Percentiles rank a stretch among this genome's conserved stretches.
Conservation (phyloP, 2,113 vertebrate genomes). For the Garra rufa region DNA sequence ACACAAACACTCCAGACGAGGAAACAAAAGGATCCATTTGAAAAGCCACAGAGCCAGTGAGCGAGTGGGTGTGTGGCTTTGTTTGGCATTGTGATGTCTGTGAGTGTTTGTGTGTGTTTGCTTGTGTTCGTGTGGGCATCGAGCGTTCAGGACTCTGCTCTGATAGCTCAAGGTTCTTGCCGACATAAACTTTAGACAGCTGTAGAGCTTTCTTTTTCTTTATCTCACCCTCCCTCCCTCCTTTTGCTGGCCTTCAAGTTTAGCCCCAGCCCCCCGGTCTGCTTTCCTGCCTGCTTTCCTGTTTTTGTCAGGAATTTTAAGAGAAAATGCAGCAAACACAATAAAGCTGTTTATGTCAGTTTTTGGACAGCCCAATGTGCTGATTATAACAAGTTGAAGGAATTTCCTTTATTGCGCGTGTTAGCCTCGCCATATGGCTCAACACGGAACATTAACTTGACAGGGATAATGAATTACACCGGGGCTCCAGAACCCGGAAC, state of each 20-base stretch:
- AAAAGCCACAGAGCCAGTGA: slow-evolving; percentile 54
- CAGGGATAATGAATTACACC: slow-evolving; percentile 90
- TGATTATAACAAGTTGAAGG: slow-evolving; percentile 90
- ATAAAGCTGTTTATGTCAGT: slow-evolving; percentile 87
- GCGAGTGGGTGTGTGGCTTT: slow-evolving; percentile 52
- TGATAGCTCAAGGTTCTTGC: slow-evolving; percentile 54
- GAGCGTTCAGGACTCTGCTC: slow-evolving; percentile 41
- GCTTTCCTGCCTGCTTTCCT: slow-evolving; percentile 78
- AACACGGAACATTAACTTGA: slow-evolving; percentile 93
- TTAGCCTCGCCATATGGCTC: slow-evolving; percentile 88
- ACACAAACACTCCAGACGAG: slow-evolving; percentile 58
- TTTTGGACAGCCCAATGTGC: slow-evolving; percentile 87
- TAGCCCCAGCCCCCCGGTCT: slow-evolving; percentile 50
- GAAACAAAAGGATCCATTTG: slow-evolving; percentile 62
- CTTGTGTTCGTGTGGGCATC: slow-evolving; percentile 49
- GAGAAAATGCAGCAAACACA: slow-evolving; percentile 84
- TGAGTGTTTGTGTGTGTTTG: slow-evolving; percentile 10
- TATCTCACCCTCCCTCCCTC: not conserved
- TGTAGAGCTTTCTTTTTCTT: slow-evolving; percentile 42
- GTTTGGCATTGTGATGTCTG: slow-evolving; percentile 47
- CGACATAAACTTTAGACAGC: slow-evolving; percentile 49
- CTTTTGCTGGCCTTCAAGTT: slow-evolving; percentile 1
- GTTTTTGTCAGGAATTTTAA: slow-evolving; percentile 84
- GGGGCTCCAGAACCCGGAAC: slow-evolving; percentile 51
- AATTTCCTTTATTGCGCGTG: slow-evolving; percentile 88